These are phyloP conservation scores for Papilio xuthus DNA, from an alignment of 1,140 invertebrate genomes.

Conservation along the genomic window DNA sequence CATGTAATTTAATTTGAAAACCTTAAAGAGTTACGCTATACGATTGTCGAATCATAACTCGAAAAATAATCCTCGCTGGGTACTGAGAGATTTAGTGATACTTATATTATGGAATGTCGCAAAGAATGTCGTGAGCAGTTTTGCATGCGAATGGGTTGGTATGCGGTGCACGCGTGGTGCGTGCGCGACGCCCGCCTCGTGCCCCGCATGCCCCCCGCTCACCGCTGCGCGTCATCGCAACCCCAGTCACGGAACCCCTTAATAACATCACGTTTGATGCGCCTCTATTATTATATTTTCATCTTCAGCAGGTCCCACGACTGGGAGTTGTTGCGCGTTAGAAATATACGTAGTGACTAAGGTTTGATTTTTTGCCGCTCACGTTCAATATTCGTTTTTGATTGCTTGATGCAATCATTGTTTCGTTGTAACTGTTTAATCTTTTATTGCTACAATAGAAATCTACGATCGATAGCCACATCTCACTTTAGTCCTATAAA, in stretches of 20 bases:
- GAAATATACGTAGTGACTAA: constrained; percentile 56
- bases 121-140: constrained; percentile 61
- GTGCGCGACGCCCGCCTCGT: constrained; percentile 56
- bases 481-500: background rate
- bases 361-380: constrained; percentile 62
- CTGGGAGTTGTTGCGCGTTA: constrained; percentile 63
- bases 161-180: constrained; percentile 69
- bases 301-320: constrained; percentile 75
- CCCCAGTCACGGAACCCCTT: constrained; percentile 74
- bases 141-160: constrained; percentile 71
- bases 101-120: constrained; percentile 50
- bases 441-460: constrained; percentile 27
- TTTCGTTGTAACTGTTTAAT: background rate
- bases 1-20: background rate
- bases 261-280: constrained; percentile 81
- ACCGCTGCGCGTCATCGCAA: constrained; percentile 51
- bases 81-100: constrained; percentile 15
- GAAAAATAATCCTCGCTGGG: background rate
- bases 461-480: background rate
- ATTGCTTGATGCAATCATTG: background rate
- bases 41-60: background rate
- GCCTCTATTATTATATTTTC: constrained; percentile 81
- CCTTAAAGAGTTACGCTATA: background rate
- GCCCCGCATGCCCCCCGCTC: constrained; percentile 38
- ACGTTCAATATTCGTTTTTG: constrained; percentile 50